Conservation (phyloP, 2,797 vertebrate genomes). For the Botia kubotai region DNA sequence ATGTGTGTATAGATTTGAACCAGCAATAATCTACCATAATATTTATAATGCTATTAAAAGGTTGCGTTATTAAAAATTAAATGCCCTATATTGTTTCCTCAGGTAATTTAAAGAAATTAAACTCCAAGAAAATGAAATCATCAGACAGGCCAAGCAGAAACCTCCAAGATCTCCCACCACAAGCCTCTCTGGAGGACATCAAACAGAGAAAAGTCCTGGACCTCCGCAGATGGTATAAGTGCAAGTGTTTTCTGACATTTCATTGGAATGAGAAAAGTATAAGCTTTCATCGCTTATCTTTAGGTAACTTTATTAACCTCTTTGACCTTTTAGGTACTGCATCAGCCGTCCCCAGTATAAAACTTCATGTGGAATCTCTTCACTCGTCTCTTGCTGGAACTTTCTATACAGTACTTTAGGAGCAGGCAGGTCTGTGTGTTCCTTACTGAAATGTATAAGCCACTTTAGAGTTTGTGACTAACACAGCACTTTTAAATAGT, state of each 20-base stretch:
- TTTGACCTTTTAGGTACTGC: conserved; percentile 86
- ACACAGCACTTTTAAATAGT: neutral
- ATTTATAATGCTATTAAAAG: neutral
- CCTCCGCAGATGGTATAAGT: conserved; percentile 89
- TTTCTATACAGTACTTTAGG: conserved; percentile 96
- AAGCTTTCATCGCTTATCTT: conserved; percentile 2
- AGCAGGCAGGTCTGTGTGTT: conserved; percentile 86
- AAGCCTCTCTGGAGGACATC: conserved; percentile 87
- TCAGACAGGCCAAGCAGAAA: conserved; percentile 86
- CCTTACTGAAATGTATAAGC: neutral
- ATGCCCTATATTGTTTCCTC: conserved; percentile 20
- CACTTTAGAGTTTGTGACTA: neutral
- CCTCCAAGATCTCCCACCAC: conserved; percentile 82
- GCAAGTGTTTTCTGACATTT: neutral
- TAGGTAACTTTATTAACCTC: neutral
- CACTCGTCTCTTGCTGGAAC: conserved; percentile 97
- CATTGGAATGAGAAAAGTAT: neutral
- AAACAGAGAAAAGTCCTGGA: conserved; percentile 96
- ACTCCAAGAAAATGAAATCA: conserved; percentile 87
- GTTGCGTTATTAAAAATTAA: neutral
- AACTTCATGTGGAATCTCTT: conserved; percentile 98
- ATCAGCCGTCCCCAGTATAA: conserved; percentile 98
- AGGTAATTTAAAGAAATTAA: conserved; percentile 90
- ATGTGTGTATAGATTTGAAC: no score
- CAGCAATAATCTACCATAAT: neutral